A percentile compares a stretch with the other conserved stretches of the same genome.
phyloP scores from a whole-genome alignment of 2,888 invertebrate species.

The Seladonia tumulorum region DNA sequence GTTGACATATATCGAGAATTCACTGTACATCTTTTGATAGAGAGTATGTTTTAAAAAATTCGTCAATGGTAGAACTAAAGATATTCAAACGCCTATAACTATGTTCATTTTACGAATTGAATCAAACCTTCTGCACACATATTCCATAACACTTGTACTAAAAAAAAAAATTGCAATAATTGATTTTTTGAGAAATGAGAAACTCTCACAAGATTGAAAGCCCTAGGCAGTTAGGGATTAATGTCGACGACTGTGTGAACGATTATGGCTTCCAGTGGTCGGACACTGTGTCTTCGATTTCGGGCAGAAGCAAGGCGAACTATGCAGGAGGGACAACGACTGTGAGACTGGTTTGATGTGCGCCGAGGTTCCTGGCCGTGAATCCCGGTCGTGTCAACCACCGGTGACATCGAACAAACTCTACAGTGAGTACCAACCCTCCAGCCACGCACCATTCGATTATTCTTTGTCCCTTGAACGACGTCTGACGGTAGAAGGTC shows the following conservation, averaged over 20 bases:
- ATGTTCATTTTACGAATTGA: too few relatives aligned
- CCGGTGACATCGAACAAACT: slow-evolving; percentile 92
- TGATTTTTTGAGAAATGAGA: background rate
- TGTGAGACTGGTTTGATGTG: slow-evolving; percentile 94
- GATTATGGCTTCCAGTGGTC: slow-evolving; percentile 83
- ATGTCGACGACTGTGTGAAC: background rate
- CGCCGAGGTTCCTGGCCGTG: slow-evolving; percentile 89
- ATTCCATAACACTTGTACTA: too few relatives aligned
- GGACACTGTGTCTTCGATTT: slow-evolving; percentile 89
- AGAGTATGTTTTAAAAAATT: too few relatives aligned
- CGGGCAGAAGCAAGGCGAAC: slow-evolving; percentile 92
- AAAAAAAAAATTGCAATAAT: background rate
- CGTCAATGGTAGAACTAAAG: too few relatives aligned
- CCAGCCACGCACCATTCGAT: background rate
- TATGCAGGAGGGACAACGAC: slow-evolving; percentile 93
- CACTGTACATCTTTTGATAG: too few relatives aligned
- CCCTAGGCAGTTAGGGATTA: background rate
- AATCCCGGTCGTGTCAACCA: slow-evolving; percentile 91
- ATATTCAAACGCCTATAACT: too few relatives aligned
- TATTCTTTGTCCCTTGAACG: background rate
- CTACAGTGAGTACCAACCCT: slow-evolving; percentile 85
- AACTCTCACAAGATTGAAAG: too few relatives aligned
- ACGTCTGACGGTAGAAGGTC: slow-evolving; percentile 38
- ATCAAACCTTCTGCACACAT: too few relatives aligned
- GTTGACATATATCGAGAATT: too few relatives aligned